A percentile compares a stretch with the other conserved stretches of the same genome.
Conservation (phyloP, 2,113 vertebrate species). For the Monarcha castaneiventris region DNA sequence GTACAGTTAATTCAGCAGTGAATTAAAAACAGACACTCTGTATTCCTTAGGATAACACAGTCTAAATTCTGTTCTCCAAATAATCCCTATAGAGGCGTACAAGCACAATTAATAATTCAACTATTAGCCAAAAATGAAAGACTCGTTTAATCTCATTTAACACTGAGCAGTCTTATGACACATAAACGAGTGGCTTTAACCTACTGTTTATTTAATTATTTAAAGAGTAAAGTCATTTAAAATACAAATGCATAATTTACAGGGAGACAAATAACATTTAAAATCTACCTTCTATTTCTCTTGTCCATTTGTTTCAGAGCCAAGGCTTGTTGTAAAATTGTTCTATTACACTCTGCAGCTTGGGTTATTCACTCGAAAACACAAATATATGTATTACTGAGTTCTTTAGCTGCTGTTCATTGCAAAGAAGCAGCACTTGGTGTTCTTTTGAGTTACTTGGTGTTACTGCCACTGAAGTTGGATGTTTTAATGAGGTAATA, state of each 20-base stretch:
- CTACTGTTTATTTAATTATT: neutral
- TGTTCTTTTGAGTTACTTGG: neutral
- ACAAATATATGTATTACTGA: neutral
- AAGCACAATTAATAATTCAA: slow-evolving; percentile 53
- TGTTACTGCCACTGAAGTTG: neutral
- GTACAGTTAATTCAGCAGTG: slow-evolving; percentile 2
- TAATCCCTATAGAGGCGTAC: slow-evolving; percentile 28
- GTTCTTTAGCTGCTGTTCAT: slow-evolving; percentile 31
- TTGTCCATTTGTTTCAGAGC: neutral
- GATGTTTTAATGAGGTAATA: neutral
- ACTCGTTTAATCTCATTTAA: slow-evolving; percentile 35
- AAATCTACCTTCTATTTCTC: neutral
- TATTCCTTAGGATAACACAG: neutral
- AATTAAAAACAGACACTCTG: slow-evolving; percentile 12
- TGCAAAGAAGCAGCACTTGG: slow-evolving; percentile 13
- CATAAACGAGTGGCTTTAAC: neutral
- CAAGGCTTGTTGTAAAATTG: neutral
- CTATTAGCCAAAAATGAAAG: slow-evolving; percentile 29
- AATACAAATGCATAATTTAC: slow-evolving; percentile 28
- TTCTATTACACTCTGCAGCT: neutral
- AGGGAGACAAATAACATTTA: neutral
- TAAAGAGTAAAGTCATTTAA: neutral
- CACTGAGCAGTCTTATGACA: neutral
- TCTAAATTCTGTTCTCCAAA: neutral
- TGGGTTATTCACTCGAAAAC: slow-evolving; percentile 9